Evolutionary conservation across 2,113 vertebrate genomes (phyloP).

Genomic region (Macquaria australasica): DNA sequence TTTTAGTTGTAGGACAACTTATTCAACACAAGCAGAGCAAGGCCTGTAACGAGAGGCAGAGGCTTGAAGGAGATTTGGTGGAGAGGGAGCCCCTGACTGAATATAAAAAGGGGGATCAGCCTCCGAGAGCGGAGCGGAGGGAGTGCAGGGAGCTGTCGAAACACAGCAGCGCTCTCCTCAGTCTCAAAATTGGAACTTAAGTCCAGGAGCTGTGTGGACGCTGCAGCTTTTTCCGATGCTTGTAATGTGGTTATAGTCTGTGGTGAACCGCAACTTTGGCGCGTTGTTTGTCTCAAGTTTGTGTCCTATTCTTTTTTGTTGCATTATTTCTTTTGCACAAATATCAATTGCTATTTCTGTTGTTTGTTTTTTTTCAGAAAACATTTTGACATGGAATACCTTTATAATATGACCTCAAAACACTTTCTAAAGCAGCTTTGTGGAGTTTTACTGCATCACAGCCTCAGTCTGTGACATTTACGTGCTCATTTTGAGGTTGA

Average conservation of each 20-base stretch:
- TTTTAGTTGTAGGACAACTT: constrained; percentile 69
- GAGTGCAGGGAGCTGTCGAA: constrained; percentile 37
- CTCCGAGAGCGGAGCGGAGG: constrained; percentile 29
- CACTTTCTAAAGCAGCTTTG: not conserved
- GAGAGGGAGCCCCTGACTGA: constrained; percentile 47
- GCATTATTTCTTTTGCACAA: not conserved
- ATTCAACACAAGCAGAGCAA: constrained; percentile 67
- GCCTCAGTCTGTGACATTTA: not conserved
- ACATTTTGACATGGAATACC: not conserved
- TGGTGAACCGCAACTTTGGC: constrained; percentile 16
- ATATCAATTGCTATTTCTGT: not conserved
- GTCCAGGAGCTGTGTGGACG: constrained; percentile 29
- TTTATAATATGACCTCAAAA: not conserved
- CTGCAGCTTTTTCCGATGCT: constrained; percentile 26
- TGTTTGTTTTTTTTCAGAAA: not conserved
- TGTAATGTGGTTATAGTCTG: constrained; percentile 27
- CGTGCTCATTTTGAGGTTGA: not conserved
- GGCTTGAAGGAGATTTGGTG: constrained; percentile 66
- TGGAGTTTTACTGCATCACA: not conserved
- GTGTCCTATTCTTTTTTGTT: not conserved
- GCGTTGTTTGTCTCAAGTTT: constrained; percentile 24
- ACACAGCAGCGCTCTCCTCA: constrained; percentile 27
- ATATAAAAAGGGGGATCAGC: constrained; percentile 57
- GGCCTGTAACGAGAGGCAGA: constrained; percentile 62
- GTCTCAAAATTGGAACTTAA: constrained; percentile 37